Conservation (phyloP, 2,888 invertebrate species). For the Abrostola triplasia region DNA sequence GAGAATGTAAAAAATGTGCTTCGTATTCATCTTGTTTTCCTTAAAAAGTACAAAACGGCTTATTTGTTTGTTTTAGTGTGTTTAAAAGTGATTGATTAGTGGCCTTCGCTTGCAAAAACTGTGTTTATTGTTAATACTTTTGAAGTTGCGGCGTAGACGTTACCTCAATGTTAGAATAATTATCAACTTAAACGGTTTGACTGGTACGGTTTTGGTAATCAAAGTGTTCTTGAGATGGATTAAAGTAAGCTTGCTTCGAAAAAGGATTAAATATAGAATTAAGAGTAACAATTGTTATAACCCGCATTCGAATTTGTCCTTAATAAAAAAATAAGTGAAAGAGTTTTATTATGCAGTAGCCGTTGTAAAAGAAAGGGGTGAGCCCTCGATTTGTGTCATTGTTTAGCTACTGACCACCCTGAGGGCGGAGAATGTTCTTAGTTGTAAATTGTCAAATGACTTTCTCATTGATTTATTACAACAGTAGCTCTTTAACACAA, state of each 20-base stretch:
- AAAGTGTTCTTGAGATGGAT: constrained; percentile 15
- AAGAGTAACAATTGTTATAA: constrained; percentile 27
- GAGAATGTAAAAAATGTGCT: constrained; percentile 52
- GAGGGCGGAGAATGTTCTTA: constrained; percentile 64
- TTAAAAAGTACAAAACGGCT: constrained; percentile 35
- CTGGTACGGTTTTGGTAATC: no score
- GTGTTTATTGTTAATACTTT: constrained; percentile 5
- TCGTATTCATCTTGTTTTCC: constrained; percentile 41
- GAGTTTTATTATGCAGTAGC: constrained; percentile 82
- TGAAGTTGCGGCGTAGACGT: constrained; percentile 7
- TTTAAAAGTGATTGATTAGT: constrained; percentile 43
- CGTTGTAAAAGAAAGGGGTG: constrained; percentile 74
- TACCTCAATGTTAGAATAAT: not conserved
- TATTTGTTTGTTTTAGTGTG: constrained; percentile 38
- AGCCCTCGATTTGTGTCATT: constrained; percentile 63
- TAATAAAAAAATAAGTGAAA: constrained; percentile 61
- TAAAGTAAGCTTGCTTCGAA: constrained; percentile 26
- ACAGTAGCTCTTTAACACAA: constrained; percentile 66
- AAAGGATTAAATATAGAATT: constrained; percentile 27
- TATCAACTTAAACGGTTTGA: not conserved
- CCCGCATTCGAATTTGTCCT: constrained; percentile 53
- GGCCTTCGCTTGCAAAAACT: constrained; percentile 34
- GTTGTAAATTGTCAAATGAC: constrained; percentile 63
- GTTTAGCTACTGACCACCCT: constrained; percentile 69
- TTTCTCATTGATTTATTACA: constrained; percentile 72